Base-by-base conservation (phyloP, 2,888 invertebrate genomes). In the Caenorhabditis japonica region DNA sequence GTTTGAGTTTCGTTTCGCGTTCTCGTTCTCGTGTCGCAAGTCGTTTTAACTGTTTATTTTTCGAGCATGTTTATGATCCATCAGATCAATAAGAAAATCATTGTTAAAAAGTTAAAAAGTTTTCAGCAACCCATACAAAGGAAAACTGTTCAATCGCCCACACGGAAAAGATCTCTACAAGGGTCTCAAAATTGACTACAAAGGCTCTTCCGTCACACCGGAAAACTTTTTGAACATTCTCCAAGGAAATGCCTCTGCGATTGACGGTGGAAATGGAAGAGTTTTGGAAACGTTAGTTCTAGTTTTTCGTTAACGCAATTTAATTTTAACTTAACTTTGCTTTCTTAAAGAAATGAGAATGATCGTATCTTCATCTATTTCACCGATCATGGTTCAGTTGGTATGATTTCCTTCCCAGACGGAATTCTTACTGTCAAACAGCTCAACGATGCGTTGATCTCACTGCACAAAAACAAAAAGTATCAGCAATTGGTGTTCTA, bases 331-430 rank as follows among this genome's bases (percentile, higher is more conserved):
- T 30, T 47, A 59, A 61, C 15, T 34, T 85, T 86, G 74, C 76
- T n/a, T n/a, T n/a, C n/a, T n/a, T n/a, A n/a, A n/a, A 91, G 91
- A 87, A 91, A 90, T 19, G 89, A 90, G 7, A 88, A 91, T 75
- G 91, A 92, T 84, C 89, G 90, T 77, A 87, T 91, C 17, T 91
- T 91, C 87, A 89, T 92, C 46, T 91, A 91, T 87, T 91, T 91
- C 88, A 90, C 90, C 33, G 91, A 92, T 84, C 91, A 92, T 84
- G 91, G 91, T 46, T 91, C 90, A 15, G 89, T 90, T 12, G 91
- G 91, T 8, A 79, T 91, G 30, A 85, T 91, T 34, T 90, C 89
- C 1, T 91, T 91, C 85, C 91, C 91, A 3, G 66, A 82, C 5
- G 87, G 84, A n/a, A 88, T 88, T 61, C 85, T 90, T 8, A 84